Evolutionary conservation across 2,888 invertebrate species (phyloP).

Genomic region (Chirona hameri): DNA sequence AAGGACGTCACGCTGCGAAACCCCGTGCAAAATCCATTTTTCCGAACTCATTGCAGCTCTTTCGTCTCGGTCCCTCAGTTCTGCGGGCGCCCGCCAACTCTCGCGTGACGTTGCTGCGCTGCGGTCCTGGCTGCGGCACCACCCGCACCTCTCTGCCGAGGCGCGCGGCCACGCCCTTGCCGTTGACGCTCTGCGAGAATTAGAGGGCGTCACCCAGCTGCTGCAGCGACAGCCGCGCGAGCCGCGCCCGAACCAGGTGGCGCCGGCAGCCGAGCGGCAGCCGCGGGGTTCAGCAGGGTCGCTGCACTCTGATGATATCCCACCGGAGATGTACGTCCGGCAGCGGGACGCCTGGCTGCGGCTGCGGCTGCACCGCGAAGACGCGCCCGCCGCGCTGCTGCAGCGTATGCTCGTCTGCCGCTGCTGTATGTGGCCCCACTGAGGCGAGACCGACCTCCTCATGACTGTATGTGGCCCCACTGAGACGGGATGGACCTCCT

Average conservation of each 20-base stretch:
- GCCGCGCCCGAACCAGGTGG: constrained; percentile 50
- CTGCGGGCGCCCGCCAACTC: constrained; percentile 3
- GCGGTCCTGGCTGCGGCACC: constrained; percentile 59
- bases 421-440: constrained; percentile 27
- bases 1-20: too few species aligned
- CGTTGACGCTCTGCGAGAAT: constrained; percentile 60
- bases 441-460: neutral
- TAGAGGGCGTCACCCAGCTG: constrained; percentile 79
- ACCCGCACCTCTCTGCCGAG: constrained; percentile 45
- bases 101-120: neutral
- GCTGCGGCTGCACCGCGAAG: constrained; percentile 46
- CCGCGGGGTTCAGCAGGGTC: constrained; percentile 23
- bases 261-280: constrained; percentile 36
- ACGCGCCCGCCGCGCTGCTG: neutral
- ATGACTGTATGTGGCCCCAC: too few species aligned
- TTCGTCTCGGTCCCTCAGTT: neutral
- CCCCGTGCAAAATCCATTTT: too few species aligned
- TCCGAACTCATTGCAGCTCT: too few species aligned
- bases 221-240: constrained; percentile 64
- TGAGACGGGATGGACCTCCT: too few species aligned
- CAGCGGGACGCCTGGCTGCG: constrained; percentile 86
- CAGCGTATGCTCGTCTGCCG: neutral
- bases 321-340: constrained; percentile 88
- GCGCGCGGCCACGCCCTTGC: constrained; percentile 46
- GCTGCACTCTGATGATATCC: constrained; percentile 58